Conservation (phyloP, 2,888 invertebrate genomes). For the Julus scanicus region DNA sequence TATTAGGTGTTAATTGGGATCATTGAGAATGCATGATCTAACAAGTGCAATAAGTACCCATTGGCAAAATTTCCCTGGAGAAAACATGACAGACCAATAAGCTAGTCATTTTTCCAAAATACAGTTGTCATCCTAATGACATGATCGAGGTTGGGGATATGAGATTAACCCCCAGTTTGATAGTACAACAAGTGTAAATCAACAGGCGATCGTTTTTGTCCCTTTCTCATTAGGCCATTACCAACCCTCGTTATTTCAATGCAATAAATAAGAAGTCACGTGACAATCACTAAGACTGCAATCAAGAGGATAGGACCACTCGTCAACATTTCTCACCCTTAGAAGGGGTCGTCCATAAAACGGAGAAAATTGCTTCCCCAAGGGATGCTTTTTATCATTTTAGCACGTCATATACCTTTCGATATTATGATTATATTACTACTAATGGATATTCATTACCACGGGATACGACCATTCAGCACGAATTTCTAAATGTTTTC, state of each 20-base stretch:
- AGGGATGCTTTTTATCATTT: neutral
- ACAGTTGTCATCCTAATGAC: neutral
- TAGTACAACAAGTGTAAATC: too few relatives aligned
- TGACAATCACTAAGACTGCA: neutral
- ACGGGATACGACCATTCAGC: neutral
- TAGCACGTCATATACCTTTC: neutral
- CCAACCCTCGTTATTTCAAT: neutral
- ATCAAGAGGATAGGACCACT: neutral
- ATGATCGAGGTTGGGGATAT: neutral
- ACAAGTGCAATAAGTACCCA: neutral
- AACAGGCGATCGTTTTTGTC: neutral
- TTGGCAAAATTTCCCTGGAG: neutral
- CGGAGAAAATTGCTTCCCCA: neutral
- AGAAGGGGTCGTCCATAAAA: neutral
- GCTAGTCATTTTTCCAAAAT: neutral
- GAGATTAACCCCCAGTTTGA: neutral
- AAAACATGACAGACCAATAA: slow-evolving; percentile 7
- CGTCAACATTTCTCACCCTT: neutral
- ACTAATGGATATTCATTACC: neutral
- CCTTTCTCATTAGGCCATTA: neutral
- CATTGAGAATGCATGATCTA: neutral
- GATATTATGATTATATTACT: slow-evolving; percentile 16
- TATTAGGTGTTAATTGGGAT: neutral
- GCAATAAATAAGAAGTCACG: neutral
- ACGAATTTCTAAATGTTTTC: slow-evolving; percentile 15